Percentiles rank a stretch among this genome's conserved stretches.
Conservation (phyloP, 2,888 invertebrate species). For the Lamproptera curius region DNA sequence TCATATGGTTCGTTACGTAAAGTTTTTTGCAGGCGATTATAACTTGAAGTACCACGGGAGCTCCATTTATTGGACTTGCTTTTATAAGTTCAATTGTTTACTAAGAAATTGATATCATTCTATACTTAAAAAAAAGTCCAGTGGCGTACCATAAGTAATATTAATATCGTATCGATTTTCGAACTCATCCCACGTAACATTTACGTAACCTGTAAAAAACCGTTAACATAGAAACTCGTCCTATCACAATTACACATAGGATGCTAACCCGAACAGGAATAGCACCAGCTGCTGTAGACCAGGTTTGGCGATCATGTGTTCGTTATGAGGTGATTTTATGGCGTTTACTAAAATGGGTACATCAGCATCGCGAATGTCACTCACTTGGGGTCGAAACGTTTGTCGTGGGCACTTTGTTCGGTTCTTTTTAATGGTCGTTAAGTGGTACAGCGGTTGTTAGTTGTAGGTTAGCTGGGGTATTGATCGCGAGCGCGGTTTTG, state of each 20-base stretch:
- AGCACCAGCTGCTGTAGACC: slow-evolving; percentile 37
- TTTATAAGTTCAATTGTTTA: background rate
- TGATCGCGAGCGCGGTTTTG: slow-evolving; percentile 50
- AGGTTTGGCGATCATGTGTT: slow-evolving; percentile 58
- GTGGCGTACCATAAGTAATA: slow-evolving; percentile 18
- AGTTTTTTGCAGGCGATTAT: background rate
- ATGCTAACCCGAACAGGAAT: slow-evolving; percentile 34
- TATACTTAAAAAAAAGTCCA: background rate
- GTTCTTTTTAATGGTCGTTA: slow-evolving; percentile 22
- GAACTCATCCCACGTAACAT: slow-evolving; percentile 38
- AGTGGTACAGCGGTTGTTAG: background rate
- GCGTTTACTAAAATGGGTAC: slow-evolving; percentile 36
- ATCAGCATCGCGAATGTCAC: slow-evolving; percentile 41
- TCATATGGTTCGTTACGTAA: background rate
- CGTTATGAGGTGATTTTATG: slow-evolving; percentile 50
- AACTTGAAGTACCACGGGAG: background rate
- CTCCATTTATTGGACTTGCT: background rate
- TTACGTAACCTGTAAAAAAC: slow-evolving; percentile 57
- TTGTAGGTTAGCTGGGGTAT: slow-evolving; percentile 34
- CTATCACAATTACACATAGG: slow-evolving; percentile 31
- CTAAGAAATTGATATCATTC: background rate
- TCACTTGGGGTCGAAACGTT: slow-evolving; percentile 19
- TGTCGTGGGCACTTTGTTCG: slow-evolving; percentile 7
- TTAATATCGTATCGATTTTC: slow-evolving; percentile 53
- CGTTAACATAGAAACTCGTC: slow-evolving; percentile 30